Conservation (phyloP, 2,113 vertebrate genomes). For the Myodes glareolus region DNA sequence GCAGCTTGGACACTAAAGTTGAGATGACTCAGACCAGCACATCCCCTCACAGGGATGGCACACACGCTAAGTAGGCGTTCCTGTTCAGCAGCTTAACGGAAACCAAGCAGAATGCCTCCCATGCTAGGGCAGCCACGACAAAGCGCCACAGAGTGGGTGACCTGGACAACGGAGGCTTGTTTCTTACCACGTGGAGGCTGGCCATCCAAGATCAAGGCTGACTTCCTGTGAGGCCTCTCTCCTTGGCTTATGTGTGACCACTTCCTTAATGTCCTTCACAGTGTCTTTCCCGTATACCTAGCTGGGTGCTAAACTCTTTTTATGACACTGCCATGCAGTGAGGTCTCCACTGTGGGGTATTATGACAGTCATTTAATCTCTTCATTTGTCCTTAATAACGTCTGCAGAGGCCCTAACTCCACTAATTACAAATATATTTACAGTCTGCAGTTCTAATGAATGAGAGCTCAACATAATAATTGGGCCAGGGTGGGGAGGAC, state of each 20-base stretch:
- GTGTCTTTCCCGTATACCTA: neutral
- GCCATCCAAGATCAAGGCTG: neutral
- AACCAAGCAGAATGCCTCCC: neutral
- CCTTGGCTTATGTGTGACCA: neutral
- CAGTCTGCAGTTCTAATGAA: neutral
- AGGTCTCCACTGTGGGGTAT: neutral
- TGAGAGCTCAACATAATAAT: neutral
- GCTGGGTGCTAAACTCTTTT: neutral
- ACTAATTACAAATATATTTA: neutral
- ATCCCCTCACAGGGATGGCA: neutral
- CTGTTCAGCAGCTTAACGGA: neutral
- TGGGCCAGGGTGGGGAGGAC: neutral
- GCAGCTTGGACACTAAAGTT: neutral
- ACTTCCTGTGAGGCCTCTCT: neutral
- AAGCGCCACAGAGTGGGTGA: accelerated
- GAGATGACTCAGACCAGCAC: neutral
- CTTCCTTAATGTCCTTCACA: neutral
- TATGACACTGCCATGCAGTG: neutral
- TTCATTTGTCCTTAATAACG: neutral
- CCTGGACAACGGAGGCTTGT: neutral
- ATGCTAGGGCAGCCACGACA: neutral
- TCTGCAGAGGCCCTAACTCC: neutral
- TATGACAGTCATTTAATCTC: neutral
- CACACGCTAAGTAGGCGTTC: neutral
- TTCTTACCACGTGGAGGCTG: neutral